Evolutionary conservation across 2,888 invertebrate genomes (phyloP).

Genomic region (Iselma pallidipennis): DNA sequence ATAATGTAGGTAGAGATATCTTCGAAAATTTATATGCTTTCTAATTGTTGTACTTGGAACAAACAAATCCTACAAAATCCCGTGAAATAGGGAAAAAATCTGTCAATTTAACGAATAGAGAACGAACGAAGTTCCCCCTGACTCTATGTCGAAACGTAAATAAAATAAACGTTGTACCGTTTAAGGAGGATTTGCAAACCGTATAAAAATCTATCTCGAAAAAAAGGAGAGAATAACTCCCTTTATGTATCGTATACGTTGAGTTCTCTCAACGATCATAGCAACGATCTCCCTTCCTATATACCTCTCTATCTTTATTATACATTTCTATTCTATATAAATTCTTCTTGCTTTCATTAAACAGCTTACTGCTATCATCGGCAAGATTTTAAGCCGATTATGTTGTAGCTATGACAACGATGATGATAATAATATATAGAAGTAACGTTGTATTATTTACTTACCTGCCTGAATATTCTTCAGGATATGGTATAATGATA

Average conservation of each 20-base stretch:
- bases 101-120: no score
- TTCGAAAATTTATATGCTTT: no score
- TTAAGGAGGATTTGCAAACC: constrained; percentile 29
- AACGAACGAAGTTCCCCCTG: not conserved
- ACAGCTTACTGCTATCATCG: constrained; percentile 52
- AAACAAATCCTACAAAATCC: not conserved
- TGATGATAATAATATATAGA: not conserved
- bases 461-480: constrained; percentile 80
- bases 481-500: constrained; percentile 83
- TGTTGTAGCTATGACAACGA: constrained; percentile 43
- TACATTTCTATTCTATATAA: constrained; percentile 30
- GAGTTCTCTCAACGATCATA: no score
- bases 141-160: constrained; percentile 5
- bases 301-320: constrained; percentile 14
- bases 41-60: no score
- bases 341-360: constrained; percentile 46
- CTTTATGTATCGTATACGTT: no score
- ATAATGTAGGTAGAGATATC: no score
- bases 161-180: constrained; percentile 28
- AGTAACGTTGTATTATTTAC: no score
- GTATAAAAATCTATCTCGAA: constrained; percentile 19
- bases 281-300: not conserved
- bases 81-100: not conserved
- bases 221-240: not conserved
- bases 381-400: constrained; percentile 54